Conservation (phyloP, 1,140 invertebrate genomes). For the Drosophila paulistorum region DNA sequence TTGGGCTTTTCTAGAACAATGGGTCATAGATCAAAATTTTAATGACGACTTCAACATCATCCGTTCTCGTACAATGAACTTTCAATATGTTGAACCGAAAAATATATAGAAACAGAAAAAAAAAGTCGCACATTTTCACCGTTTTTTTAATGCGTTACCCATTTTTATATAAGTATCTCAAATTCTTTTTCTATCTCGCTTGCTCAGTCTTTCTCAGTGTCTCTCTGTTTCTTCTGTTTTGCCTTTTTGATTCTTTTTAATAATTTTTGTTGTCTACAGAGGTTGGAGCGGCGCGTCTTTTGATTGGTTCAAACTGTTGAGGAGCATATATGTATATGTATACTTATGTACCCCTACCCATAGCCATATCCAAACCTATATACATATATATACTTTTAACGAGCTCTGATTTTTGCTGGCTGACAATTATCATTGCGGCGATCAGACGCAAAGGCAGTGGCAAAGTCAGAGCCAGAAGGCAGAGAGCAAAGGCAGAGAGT, state of each 20-base stretch:
- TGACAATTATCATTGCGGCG: constrained; percentile 60
- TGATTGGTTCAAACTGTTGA: constrained; percentile 75
- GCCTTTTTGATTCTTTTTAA: constrained; percentile 40
- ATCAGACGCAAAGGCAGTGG: constrained; percentile 51
- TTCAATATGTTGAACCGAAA: constrained; percentile 54
- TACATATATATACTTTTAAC: constrained; percentile 52
- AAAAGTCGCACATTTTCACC: constrained; percentile 55
- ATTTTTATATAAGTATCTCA: constrained; percentile 48
- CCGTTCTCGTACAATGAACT: constrained; percentile 72
- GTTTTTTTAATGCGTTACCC: constrained; percentile 49
- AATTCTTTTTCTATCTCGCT: constrained; percentile 35
- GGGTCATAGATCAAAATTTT: constrained; percentile 80
- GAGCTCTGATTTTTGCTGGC: constrained; percentile 73
- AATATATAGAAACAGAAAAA: neutral
- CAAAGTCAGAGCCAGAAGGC: neutral
- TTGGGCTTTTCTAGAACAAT: constrained; percentile 64
- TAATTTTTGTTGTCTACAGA: constrained; percentile 59
- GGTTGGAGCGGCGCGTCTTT: constrained; percentile 68
- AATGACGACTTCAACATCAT: constrained; percentile 50
- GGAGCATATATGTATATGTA: neutral
- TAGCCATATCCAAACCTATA: constrained; percentile 19
- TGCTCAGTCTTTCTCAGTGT: constrained; percentile 19
- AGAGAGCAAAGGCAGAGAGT: constrained; percentile 26
- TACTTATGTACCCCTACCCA: neutral
- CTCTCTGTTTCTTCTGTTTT: constrained; percentile 52